Conservation (phyloP, 2,113 vertebrate genomes). For the Sinocyclocheilus maitianheensis region DNA sequence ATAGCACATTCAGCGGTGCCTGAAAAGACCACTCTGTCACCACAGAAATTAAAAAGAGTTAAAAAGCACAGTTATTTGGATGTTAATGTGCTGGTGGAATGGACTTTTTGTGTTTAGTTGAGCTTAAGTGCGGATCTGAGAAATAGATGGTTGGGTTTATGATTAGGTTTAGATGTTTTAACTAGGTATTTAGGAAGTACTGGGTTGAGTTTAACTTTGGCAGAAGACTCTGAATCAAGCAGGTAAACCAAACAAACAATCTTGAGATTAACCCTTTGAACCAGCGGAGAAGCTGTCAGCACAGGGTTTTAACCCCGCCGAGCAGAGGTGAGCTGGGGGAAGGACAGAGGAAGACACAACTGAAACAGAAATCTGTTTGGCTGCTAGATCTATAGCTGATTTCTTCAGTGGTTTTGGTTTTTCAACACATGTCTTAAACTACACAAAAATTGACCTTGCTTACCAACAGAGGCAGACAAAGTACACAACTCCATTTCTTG, state of each 20-base stretch:
- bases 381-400: not conserved
- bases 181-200: not conserved
- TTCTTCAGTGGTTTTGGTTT: not conserved
- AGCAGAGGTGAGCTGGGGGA: conserved; percentile 30
- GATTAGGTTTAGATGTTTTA: conserved; percentile 26
- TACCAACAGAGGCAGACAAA: too few relatives aligned
- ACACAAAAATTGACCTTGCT: not conserved
- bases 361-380: not conserved
- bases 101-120: not conserved
- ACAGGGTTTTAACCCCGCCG: conserved; percentile 25
- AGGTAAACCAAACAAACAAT: conserved; percentile 66
- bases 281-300: conserved; percentile 42
- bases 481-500: too few relatives aligned
- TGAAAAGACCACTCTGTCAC: not conserved
- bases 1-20: not conserved
- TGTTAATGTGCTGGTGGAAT: not conserved
- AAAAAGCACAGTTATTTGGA: not conserved
- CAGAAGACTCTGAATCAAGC: not conserved
- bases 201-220: conserved; percentile 30
- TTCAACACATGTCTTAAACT: not conserved
- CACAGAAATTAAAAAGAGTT: not conserved
- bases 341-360: not conserved
- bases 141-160: conserved; percentile 21
- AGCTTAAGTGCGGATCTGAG: conserved; percentile 5
- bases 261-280: conserved; percentile 58